Base-by-base conservation (phyloP, 2,113 vertebrate genomes). In the Brienomyrus longianalis region DNA sequence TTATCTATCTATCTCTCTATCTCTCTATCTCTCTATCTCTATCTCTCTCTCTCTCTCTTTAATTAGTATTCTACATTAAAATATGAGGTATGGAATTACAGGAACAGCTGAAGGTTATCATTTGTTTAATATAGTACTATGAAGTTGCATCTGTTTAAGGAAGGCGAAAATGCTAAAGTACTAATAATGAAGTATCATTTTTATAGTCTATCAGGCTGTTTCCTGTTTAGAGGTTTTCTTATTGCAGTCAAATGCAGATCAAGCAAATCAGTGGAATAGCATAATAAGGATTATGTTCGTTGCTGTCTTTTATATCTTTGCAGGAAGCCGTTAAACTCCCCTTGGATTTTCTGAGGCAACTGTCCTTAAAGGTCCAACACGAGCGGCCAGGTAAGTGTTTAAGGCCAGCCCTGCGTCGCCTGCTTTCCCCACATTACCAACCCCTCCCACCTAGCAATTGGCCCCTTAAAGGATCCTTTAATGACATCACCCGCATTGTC, bases 241-340 rank as follows among this genome's bases (percentile, higher is more conserved):
- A 43, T 80, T 80, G 74, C 74, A 80, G 35, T 15, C 74, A 80
- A 43, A 80, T 2, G 5, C 35, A 43, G 31, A 43, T 80, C 31
- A 77, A 39, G 31, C 35, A 17, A 19, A 77, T 35, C 74, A 80
- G 35, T 15, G 15, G 5, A 35, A 39, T 5, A 77, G 31, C 35
- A 39, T 39, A 77, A 77, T 5, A 43, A 77, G 70, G 3, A 77
- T 77, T 3, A 31, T 39, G 27, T 19, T 39, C 15, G n/a, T 9
- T 39, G 43, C 7, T 83, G 51, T 19, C n/a, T 86, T 3, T 0
- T 89, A 10, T 91, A 88, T 94, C 89, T 93, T 35, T 89, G 91
- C 93, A 99, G 98, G 98, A 99, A 92, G 98, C 99, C 80, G 97
- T 99, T 86, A 98, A 97, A 90, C 95, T 99, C 90, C 97, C 98